phyloP scores from a whole-genome alignment of 2,113 vertebrate species.

The Tamias sibiricus region DNA sequence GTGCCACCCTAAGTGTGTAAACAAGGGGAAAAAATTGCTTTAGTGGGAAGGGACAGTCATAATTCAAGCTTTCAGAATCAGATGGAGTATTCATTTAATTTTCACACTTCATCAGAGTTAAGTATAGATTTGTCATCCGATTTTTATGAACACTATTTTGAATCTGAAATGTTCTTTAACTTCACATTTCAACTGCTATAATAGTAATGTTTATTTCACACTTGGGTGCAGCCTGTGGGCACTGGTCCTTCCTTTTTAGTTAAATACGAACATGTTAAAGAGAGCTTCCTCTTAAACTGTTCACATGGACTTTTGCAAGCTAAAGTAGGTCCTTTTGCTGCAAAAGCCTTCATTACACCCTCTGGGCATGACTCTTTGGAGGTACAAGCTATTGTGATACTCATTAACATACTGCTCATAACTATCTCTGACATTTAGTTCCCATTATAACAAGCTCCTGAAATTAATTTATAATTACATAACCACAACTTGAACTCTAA shows the following conservation, averaged over 20 bases:
- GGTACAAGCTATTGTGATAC: neutral
- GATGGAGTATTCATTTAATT: conserved; percentile 28
- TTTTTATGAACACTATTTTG: neutral
- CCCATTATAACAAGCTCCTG: neutral
- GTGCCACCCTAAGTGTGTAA: neutral
- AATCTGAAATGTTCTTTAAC: conserved; percentile 34
- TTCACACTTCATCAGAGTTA: conserved; percentile 41
- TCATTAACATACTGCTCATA: neutral
- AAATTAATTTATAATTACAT: conserved; percentile 70
- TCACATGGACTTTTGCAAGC: neutral
- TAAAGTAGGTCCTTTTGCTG: neutral
- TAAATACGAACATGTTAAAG: neutral
- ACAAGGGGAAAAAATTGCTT: neutral
- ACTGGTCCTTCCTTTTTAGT: neutral
- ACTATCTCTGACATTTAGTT: conserved; percentile 47
- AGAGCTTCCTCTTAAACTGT: neutral
- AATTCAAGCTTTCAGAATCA: conserved; percentile 25
- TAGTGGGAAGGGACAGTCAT: neutral
- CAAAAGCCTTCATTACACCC: no score
- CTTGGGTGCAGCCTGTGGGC: neutral
- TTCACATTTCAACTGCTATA: neutral
- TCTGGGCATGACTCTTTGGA: neutral
- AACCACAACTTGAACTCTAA: conserved; percentile 52
- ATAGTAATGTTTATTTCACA: conserved; percentile 7
- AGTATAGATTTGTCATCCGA: neutral